Percentiles rank a stretch among this genome's conserved stretches.
Conservation (phyloP, 37 sponge, comb jelly and placozoan genomes). For the Axinella damicornis region DNA sequence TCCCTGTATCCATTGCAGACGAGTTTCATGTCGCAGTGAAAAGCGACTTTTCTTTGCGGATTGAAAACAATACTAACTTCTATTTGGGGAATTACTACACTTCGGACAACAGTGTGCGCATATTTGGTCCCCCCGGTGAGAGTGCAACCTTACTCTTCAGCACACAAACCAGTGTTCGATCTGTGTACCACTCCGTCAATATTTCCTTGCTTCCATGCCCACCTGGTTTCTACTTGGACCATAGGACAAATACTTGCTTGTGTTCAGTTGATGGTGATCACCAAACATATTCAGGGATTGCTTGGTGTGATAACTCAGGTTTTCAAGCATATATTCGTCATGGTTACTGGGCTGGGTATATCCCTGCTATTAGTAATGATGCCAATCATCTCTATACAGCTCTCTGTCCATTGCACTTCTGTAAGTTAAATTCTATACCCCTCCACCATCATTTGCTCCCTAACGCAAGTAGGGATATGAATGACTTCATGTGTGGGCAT, state of each 20-base stretch:
- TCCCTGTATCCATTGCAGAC: no score
- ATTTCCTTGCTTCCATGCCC: slow-evolving; percentile 16
- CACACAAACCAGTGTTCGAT: no score
- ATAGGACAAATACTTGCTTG: no score
- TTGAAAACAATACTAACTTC: no score
- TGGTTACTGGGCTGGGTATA: slow-evolving; percentile 36
- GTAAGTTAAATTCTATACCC: background rate
- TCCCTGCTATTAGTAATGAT: background rate
- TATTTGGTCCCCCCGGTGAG: no score
- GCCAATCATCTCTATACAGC: slow-evolving; percentile 27
- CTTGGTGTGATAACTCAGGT: background rate
- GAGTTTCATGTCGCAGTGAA: no score
- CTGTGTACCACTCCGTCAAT: background rate
- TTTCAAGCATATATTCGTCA: background rate
- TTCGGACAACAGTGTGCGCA: no score
- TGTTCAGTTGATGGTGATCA: no score
- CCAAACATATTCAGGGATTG: background rate
- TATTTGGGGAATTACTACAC: no score
- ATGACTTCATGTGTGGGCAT: slow-evolving; percentile 33
- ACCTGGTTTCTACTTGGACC: slow-evolving; percentile 50
- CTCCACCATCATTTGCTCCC: background rate
- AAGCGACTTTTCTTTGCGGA: no score
- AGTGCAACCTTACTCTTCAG: no score
- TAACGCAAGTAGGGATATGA: no score
- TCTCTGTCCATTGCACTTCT: slow-evolving; percentile 7